Evolutionary conservation across 2,113 vertebrate species (phyloP).

Genomic region (Nettapus auritus): DNA sequence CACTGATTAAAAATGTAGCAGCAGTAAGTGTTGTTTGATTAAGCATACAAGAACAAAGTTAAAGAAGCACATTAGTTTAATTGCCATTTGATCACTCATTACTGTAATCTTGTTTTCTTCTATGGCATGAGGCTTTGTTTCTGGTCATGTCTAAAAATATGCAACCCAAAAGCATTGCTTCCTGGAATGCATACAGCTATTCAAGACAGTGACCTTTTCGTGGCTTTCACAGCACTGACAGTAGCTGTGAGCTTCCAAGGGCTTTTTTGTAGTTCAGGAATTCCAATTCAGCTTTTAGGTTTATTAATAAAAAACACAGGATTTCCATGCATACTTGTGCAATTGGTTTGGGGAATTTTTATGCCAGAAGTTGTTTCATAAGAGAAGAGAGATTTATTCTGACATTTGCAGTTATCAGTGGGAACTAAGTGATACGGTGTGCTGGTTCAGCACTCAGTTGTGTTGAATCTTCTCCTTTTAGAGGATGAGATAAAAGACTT

Average conservation of each 20-base stretch:
- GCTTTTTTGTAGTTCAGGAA: not conserved
- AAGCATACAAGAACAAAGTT: not conserved
- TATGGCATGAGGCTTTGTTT: not conserved
- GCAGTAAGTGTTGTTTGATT: not conserved
- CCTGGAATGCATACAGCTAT: not conserved
- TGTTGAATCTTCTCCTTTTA: not conserved
- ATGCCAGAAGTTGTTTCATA: not conserved
- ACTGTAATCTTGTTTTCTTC: not conserved
- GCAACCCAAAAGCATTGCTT: not conserved
- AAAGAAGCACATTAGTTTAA: not conserved
- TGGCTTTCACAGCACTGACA: not conserved
- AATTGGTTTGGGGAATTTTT: conserved; percentile 28
- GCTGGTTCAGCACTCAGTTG: not conserved
- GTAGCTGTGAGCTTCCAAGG: not conserved
- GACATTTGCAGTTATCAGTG: not conserved
- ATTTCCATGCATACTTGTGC: not conserved
- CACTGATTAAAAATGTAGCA: not conserved
- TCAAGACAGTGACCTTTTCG: not conserved
- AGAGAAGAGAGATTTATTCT: not conserved
- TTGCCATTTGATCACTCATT: not conserved
- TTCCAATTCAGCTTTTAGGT: not conserved
- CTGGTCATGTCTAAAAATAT: not conserved
- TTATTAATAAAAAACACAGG: not conserved
- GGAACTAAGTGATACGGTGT: not conserved
- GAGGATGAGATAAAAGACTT: not conserved